A percentile compares a stretch with the other conserved stretches of the same genome.
Evolutionary conservation across 2,113 vertebrate genomes (phyloP).

Genomic region (Azemiops feae): DNA sequence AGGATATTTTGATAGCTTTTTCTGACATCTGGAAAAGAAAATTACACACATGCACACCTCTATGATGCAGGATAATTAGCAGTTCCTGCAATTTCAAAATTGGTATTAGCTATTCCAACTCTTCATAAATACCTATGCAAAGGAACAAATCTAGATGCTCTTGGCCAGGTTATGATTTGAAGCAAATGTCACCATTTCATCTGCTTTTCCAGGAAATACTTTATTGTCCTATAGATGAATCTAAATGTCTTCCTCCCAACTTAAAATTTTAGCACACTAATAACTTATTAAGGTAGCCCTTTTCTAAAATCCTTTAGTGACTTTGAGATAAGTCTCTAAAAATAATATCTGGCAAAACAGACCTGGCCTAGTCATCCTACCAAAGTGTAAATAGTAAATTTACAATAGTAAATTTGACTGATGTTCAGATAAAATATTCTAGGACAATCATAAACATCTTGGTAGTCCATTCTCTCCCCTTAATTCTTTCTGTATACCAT

Average conservation of each 20-base stretch:
- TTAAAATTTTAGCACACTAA: not conserved
- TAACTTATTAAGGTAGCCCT: conserved; percentile 23
- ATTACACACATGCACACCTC: not conserved
- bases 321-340: not conserved
- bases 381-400: not conserved
- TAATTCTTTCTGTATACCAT: conserved; percentile 5
- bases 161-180: not conserved
- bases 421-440: conserved; percentile 14
- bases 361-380: not conserved
- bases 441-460: conserved; percentile 15
- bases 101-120: conserved; percentile 1
- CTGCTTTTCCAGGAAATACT: not conserved
- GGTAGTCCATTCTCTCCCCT: not conserved
- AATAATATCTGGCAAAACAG: not conserved
- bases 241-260: not conserved
- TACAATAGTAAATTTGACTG: conserved; percentile 6
- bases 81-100: conserved; percentile 12
- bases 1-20: conserved; percentile 7
- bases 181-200: not conserved
- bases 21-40: not conserved
- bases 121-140: not conserved
- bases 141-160: not conserved
- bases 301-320: conserved; percentile 6
- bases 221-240: not conserved
- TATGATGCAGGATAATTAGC: conserved; percentile 12